Evolutionary conservation across 2,888 invertebrate genomes (phyloP).

Genomic region (Anoplius nigerrimus): DNA sequence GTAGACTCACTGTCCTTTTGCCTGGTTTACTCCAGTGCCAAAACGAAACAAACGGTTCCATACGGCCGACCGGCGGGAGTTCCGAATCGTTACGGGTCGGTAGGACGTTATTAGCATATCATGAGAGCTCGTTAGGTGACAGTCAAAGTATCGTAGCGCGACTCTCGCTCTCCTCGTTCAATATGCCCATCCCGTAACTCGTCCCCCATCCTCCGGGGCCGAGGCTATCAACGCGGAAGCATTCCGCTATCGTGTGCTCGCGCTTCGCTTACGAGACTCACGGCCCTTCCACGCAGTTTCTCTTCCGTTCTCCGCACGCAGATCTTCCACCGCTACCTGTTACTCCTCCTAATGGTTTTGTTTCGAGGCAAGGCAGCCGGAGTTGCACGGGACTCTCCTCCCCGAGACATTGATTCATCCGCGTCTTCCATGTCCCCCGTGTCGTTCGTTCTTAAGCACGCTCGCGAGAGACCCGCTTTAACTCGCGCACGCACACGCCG

Average conservation of each 20-base stretch:
- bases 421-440: constrained; percentile 56
- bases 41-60: too few relatives aligned
- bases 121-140: too few relatives aligned
- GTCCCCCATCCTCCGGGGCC: constrained; percentile 9
- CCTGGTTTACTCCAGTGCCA: too few relatives aligned
- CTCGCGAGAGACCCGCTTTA: not conserved
- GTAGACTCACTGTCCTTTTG: too few relatives aligned
- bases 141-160: too few relatives aligned
- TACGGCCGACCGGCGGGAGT: too few relatives aligned
- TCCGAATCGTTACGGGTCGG: too few relatives aligned
- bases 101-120: too few relatives aligned
- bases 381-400: constrained; percentile 51
- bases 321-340: constrained; percentile 44
- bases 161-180: too few relatives aligned
- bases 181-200: too few relatives aligned
- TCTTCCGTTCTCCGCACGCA: constrained; percentile 31
- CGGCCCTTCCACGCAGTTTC: constrained; percentile 46
- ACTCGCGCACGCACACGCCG: too few relatives aligned
- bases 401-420: constrained; percentile 68
- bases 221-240: constrained; percentile 57
- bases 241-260: constrained; percentile 13
- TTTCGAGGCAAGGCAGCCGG: constrained; percentile 39
- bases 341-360: constrained; percentile 50
- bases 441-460: constrained; percentile 36
- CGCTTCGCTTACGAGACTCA: constrained; percentile 37